phyloP scores from a whole-genome alignment of 53 echinoderm and acorn worm species.

The Crossaster papposus region DNA sequence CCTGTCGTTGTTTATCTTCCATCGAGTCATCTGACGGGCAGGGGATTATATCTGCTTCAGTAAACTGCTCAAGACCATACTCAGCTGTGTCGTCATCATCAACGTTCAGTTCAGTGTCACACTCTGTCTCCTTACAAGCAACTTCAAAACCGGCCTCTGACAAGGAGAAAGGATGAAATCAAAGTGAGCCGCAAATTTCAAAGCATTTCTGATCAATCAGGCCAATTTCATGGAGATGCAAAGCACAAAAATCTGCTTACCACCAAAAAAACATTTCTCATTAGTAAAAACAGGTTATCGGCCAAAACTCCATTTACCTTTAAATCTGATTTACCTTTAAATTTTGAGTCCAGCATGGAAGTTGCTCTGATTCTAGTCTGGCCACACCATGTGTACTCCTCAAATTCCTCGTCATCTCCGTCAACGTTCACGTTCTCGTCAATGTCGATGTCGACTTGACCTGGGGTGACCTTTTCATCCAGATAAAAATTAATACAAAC shows the following conservation, averaged over 20 bases:
- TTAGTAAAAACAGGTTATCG: no score
- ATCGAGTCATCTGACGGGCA: slow-evolving; percentile 66
- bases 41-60: slow-evolving; percentile 82
- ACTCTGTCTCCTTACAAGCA: slow-evolving; percentile 65
- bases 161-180: no score
- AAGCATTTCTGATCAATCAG: background rate
- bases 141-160: slow-evolving; percentile 85
- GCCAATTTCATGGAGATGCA: no score
- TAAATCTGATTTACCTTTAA: slow-evolving; percentile 72
- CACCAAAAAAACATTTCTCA: no score
- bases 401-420: slow-evolving; percentile 66
- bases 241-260: no score
- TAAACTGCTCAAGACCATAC: slow-evolving; percentile 84
- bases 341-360: slow-evolving; percentile 80
- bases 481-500: background rate
- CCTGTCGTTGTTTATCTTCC: slow-evolving; percentile 66
- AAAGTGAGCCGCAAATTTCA: no score
- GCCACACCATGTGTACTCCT: slow-evolving; percentile 91
- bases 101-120: slow-evolving; percentile 83
- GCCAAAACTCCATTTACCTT: no score
- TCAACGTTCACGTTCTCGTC: slow-evolving; percentile 39
- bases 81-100: slow-evolving; percentile 92
- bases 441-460: slow-evolving; percentile 42
- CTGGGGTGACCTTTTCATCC: slow-evolving; percentile 3
- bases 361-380: slow-evolving; percentile 86